A percentile compares a stretch with the other conserved stretches of the same genome.
Conservation (phyloP, 2,888 invertebrate species). For the Xanthia togata region DNA sequence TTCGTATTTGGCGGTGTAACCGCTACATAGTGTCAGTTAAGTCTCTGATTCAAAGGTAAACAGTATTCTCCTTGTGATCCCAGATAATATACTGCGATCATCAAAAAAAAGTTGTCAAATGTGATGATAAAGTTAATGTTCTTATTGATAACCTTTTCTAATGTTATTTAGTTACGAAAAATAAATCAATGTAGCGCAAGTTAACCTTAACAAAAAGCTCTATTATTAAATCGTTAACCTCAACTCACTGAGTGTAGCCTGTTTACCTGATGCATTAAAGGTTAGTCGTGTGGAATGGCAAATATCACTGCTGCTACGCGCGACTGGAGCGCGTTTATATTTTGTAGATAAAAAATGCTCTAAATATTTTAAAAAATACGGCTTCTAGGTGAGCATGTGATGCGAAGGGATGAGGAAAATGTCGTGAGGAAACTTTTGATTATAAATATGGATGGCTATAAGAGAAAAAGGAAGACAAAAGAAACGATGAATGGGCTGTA, state of each 20-base stretch:
- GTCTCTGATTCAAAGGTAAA: background rate
- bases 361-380: background rate
- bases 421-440: background rate
- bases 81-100: background rate
- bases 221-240: constrained; percentile 38
- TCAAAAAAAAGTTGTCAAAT: background rate
- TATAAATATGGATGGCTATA: background rate
- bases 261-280: constrained; percentile 32
- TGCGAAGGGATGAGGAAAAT: background rate
- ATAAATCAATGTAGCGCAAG: background rate
- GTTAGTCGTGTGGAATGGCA: constrained; percentile 29
- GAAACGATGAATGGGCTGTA: background rate
- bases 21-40: background rate
- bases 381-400: too few species aligned
- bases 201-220: background rate
- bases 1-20: too few species aligned
- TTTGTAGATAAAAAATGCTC: constrained; percentile 6
- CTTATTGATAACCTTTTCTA: background rate
- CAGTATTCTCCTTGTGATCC: background rate
- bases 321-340: constrained; percentile 6
- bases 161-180: background rate
- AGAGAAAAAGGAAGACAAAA: background rate
- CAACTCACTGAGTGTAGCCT: constrained; percentile 25
- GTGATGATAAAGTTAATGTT: background rate
- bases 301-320: constrained; percentile 19